Base-by-base conservation (phyloP, 2,113 vertebrate genomes). In the Bos indicus region DNA sequence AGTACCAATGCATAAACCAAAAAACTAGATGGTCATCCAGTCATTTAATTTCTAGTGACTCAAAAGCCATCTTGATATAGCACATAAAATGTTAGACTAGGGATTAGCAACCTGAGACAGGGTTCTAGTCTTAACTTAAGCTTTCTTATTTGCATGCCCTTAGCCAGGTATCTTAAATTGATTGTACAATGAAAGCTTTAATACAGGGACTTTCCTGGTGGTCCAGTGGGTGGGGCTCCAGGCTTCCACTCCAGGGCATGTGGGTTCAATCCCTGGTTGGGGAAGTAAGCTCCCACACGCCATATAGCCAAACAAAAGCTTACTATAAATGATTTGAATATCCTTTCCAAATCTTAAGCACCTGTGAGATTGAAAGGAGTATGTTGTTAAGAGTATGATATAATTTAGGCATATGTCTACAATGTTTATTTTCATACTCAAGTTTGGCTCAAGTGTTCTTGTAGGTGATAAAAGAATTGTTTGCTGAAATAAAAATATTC, bases 1-100 rank as follows among this genome's bases (percentile, higher is more conserved):
- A 48, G n/a, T 43, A 92, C 30, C 48, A 88, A 52, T 90, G 90
- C 33, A 62, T 83, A 57, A 86, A 30, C 64, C 94, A 95, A 81
- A 94, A 90, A 96, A 90, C 80, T 95, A 90, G 40, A 85, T 25
- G 77, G 40, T 57, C 19, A 60, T 81, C 89, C 52, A 64, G 56
- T 95, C 46, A 46, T 77, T 48, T 78, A 85, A 90, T 88, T 96
- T 92, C 59, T 96, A 80, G 43, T 88, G 59, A 94, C n/a, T 81
- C 48, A 80, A 88, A 88, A 88, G 36, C 17, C 40, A 88, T 92
- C 80, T 92, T 88, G 59, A 84, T 60, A 25, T 33, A 84, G 36
- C 7, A 71, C 6, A 30, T 59, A 30, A n/a, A 74, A 14, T 14
- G 48, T 62, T 90, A 93, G 13, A 59, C 2, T 54, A 86, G 25